phyloP scores from a whole-genome alignment of 2,113 vertebrate species.

The Pangasianodon hypophthalmus region DNA sequence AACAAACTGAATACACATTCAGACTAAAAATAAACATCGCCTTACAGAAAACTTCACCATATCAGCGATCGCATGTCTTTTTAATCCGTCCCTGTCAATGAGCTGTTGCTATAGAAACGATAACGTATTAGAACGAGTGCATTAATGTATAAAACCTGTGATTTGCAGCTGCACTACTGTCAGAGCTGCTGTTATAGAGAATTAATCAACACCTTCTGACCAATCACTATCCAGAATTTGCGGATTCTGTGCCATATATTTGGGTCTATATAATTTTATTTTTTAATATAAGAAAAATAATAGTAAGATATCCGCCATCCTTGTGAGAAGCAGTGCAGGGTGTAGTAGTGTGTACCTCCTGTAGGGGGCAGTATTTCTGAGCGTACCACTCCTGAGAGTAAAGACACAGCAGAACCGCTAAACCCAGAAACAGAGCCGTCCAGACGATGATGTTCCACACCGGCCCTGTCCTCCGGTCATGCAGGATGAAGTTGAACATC shows the following conservation, averaged over 20 bases:
- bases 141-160: background rate
- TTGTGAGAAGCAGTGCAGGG: background rate
- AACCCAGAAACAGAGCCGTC: constrained; percentile 89
- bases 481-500: constrained; percentile 93
- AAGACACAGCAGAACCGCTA: constrained; percentile 88
- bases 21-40: background rate
- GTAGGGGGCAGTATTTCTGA: constrained; percentile 83
- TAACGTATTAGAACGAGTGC: background rate
- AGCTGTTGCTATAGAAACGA: background rate
- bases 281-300: background rate
- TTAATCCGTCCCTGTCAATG: too few species aligned
- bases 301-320: background rate
- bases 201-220: too few species aligned
- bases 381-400: constrained; percentile 98
- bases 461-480: constrained; percentile 88
- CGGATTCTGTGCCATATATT: too few species aligned
- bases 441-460: constrained; percentile 98
- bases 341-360: constrained; percentile 78
- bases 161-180: too few species aligned
- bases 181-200: too few species aligned
- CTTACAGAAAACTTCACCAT: background rate
- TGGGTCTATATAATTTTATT: too few species aligned
- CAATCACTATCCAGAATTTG: too few species aligned
- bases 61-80: background rate
- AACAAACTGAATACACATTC: background rate